Base-by-base conservation (phyloP, 1,140 invertebrate genomes). In the Leptoteleia sp. region DNA sequence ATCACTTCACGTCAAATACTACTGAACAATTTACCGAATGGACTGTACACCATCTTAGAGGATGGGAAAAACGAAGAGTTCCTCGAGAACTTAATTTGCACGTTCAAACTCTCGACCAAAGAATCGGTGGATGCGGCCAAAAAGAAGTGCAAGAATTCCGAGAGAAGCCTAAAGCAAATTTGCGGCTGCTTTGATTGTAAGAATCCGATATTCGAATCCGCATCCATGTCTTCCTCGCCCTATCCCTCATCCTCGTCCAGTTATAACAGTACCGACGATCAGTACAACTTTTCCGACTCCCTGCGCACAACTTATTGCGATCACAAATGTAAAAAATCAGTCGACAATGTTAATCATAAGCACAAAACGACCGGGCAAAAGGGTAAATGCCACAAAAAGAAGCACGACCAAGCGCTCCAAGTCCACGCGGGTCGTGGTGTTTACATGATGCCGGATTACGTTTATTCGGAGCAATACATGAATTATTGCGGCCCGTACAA, bases 1-100 rank as follows among this genome's bases (percentile, higher is more conserved):
- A 9, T 38, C 11, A 31, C 35, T 7, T 57, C 64, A 11, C 59
- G 52, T 19, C 25, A 59, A n/a, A 38, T 77, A 3, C 4, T 61
- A 4, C 12, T 71, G 35, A 77, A 71, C 27, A 65, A 64, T 9
- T 59, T 59, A 1, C 52, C 75, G 4, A 65, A 62, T 13, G 65
- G 65, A 8, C 15, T 77, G 9, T 71, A 67, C 43, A 77, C 59
- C n/a, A 65, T 71, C 7, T 8, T 77, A 15, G 75, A 77, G 11
- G 43, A 54, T 50, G 40, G 48, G 3, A 62, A 70, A 5, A 65
- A 65, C 13, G 59, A 71, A 12, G 65, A 71, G 8, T 52, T 77
- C 27, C 43, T 77, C n/a, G 42, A 71, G 29, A 55, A 72, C 45
- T 62, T 78, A 35, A 52, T 71, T 2, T 64, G 47, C 54, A 40